phyloP scores from a whole-genome alignment of 2,888 invertebrate species.

The Chorisops tibialis region DNA sequence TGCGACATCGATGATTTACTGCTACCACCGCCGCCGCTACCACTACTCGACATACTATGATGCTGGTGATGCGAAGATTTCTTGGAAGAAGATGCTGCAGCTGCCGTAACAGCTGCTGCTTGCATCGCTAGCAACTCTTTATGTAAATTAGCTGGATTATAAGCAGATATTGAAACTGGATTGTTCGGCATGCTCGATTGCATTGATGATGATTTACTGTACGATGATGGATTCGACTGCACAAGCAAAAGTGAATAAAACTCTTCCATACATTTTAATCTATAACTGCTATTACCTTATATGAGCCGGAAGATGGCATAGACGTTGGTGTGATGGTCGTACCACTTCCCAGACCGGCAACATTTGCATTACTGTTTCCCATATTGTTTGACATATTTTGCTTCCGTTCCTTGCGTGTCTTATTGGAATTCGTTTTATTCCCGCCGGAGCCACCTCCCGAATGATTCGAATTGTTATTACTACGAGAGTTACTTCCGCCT shows the following conservation, averaged over 20 bases:
- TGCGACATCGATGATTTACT: constrained; percentile 32
- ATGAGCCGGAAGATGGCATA: constrained; percentile 39
- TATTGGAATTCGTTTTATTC: constrained; percentile 45
- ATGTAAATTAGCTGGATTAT: constrained; percentile 51
- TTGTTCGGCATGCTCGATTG: constrained; percentile 40
- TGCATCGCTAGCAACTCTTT: constrained; percentile 53
- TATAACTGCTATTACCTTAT: constrained; percentile 41
- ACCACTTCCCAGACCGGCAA: constrained; percentile 46
- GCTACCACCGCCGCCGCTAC: background rate
- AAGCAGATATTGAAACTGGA: constrained; percentile 47
- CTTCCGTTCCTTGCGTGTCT: constrained; percentile 49
- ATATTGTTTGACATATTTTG: constrained; percentile 44
- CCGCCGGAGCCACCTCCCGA: constrained; percentile 39
- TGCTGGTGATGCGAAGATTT: constrained; percentile 38
- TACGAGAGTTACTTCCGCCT: constrained; percentile 28
- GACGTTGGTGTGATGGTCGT: constrained; percentile 47
- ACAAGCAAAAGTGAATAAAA: background rate
- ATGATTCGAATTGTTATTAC: constrained; percentile 16
- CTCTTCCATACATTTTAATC: background rate
- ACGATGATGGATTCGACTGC: constrained; percentile 45
- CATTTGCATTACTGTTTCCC: constrained; percentile 42
- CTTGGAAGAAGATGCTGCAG: constrained; percentile 38
- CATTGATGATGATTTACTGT: constrained; percentile 46
- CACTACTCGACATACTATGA: constrained; percentile 8
- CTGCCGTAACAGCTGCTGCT: constrained; percentile 48